These are phyloP conservation scores for Liparis tanakae DNA, from an alignment of 2,797 vertebrate genomes.

Conservation along the genomic window DNA sequence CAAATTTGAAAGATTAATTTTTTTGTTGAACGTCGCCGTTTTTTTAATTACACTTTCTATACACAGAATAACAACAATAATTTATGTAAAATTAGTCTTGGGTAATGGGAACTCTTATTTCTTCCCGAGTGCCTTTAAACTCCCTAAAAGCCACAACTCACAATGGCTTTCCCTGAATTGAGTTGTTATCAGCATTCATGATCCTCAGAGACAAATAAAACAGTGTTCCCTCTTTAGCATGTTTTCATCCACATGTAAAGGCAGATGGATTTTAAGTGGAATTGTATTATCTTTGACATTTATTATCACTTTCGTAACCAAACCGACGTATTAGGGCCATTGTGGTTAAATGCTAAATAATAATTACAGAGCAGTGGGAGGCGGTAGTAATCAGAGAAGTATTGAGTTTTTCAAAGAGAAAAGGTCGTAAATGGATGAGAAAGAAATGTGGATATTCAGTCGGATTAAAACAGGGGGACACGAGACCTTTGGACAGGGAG, in stretches of 20 bases:
- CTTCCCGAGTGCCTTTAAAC: not conserved
- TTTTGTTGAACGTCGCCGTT: slow-evolving; percentile 10
- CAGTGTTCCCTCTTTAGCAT: too few relatives aligned
- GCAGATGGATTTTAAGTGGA: too few relatives aligned
- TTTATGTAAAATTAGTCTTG: slow-evolving; percentile 1
- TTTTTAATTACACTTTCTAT: slow-evolving; percentile 13
- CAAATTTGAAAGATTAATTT: slow-evolving; percentile 35
- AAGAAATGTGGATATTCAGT: too few relatives aligned
- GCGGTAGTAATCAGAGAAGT: too few relatives aligned
- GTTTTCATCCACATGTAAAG: not conserved
- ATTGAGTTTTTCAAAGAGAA: too few relatives aligned
- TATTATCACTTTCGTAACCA: not conserved
- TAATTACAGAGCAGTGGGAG: too few relatives aligned
- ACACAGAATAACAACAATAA: slow-evolving; percentile 19
- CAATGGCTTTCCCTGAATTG: not conserved
- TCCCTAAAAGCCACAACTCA: not conserved
- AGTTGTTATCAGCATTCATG: not conserved
- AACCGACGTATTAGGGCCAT: too few relatives aligned
- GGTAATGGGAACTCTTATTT: not conserved
- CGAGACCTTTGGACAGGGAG: not conserved
- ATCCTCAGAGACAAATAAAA: not conserved
- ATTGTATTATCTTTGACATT: not conserved
- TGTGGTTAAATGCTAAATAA: too few relatives aligned
- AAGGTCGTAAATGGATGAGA: too few relatives aligned
- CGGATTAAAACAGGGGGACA: not conserved